Percentiles rank a stretch among this genome's conserved stretches.
Evolutionary conservation across 2,113 vertebrate genomes (phyloP).

Genomic region (Grantiella picta): DNA sequence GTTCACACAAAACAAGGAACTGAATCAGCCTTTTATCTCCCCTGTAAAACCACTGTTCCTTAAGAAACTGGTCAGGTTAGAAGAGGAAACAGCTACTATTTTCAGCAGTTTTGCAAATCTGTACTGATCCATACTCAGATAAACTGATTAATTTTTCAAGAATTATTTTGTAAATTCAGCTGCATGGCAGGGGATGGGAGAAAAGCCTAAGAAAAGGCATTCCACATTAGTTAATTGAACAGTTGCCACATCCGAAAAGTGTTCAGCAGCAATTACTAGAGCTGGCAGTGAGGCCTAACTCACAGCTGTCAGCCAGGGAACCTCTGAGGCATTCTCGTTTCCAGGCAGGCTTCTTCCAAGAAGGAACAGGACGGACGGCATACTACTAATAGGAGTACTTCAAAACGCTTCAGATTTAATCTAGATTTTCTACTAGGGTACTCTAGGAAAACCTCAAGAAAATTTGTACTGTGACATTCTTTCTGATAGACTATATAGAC

Average conservation of each 20-base stretch:
- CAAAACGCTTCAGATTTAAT: background rate
- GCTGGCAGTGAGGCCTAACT: background rate
- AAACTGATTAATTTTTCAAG: background rate
- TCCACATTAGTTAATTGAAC: background rate
- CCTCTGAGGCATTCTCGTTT: background rate
- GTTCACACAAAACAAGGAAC: background rate
- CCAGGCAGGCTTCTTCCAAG: background rate
- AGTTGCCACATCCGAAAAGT: background rate
- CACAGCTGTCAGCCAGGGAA: background rate
- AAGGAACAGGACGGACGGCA: background rate
- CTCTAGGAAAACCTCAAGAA: background rate
- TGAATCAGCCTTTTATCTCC: background rate
- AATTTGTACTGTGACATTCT: background rate
- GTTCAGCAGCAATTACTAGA: background rate
- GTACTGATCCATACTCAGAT: background rate
- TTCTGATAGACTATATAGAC: background rate
- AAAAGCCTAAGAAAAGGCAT: background rate
- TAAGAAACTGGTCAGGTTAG: background rate
- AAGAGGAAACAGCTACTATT: background rate
- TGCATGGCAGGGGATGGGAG: rapidly evolving
- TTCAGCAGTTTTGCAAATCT: background rate
- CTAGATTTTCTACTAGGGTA: background rate
- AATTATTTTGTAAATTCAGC: background rate
- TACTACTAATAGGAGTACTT: background rate
- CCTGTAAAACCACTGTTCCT: background rate